Evolutionary conservation across 2,888 invertebrate genomes (phyloP).

Genomic region (Cybosia mesomella): DNA sequence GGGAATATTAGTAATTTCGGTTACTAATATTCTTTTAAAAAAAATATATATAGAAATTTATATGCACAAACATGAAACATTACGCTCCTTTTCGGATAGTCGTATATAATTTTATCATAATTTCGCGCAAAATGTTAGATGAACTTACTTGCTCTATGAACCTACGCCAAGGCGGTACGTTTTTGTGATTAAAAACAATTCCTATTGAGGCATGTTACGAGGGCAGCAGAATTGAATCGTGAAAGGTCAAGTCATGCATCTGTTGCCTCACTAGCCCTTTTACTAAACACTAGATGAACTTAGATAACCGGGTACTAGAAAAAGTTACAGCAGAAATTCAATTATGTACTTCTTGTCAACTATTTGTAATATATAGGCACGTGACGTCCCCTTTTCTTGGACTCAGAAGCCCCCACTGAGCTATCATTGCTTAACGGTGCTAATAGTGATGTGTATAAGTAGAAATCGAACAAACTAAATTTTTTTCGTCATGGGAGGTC

Average conservation of each 20-base stretch:
- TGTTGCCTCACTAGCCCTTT: slow-evolving; percentile 13
- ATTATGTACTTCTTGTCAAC: background rate
- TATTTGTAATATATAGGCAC: slow-evolving; percentile 1
- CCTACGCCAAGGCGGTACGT: too few species aligned
- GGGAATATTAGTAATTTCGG: too few species aligned
- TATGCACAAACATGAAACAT: too few species aligned
- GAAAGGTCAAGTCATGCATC: slow-evolving; percentile 13
- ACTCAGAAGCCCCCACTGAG: background rate
- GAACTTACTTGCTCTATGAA: background rate
- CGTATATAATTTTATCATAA: too few species aligned
- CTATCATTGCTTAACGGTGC: background rate
- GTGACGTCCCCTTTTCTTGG: background rate
- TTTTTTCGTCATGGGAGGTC: background rate
- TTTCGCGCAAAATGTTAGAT: too few species aligned
- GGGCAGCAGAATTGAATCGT: slow-evolving; percentile 13
- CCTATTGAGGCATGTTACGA: slow-evolving; percentile 9
- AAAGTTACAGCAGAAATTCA: background rate
- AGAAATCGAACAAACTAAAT: background rate
- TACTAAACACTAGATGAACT: background rate
- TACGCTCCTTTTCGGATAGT: too few species aligned
- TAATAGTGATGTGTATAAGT: slow-evolving; percentile 1
- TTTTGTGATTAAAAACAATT: background rate
- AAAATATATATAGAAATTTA: too few species aligned
- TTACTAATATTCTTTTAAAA: too few species aligned
- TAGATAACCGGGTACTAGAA: background rate